Base-by-base conservation (phyloP, 2,113 vertebrate species). In the Scopus umbretta region DNA sequence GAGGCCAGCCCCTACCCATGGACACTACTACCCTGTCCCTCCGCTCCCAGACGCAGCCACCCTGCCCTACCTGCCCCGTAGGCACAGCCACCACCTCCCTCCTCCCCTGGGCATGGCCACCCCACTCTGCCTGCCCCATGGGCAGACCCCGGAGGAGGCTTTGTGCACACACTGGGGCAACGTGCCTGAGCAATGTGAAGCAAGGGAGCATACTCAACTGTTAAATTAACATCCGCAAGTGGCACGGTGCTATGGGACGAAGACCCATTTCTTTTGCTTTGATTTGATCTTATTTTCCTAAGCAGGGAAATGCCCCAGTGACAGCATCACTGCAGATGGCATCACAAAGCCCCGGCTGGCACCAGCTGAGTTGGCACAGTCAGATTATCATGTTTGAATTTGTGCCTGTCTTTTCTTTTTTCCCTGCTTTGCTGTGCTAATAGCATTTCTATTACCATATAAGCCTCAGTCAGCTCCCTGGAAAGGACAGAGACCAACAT, bases 281-380 rank as follows among this genome's bases (percentile, higher is more conserved):
- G 78, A 94, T 92, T 94, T 93, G 79, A 90, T 95, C 92, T 83
- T 85, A 53, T 91, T 93, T 94, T 92, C 71, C 56, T 72, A 80
- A 91, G 90, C 91, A 90, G 94, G 55, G 91, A 94, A 95, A 83
- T 96, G 86, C 94, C 91, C 84, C 84, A 89, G 91, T 91, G 96
- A 86, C 94, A 95, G 67, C 53, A 86, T 88, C 8, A 0, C 74
- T 89, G 90, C 97, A 97, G 95, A 97, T 97, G 97, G 96, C 92
- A 96, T 75, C 92, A 96, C 83, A 97, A 96, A 97, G 96, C 76
- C 88, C 80, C 0, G 45, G 92, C 90, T 96, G 95, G 93, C 92
- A 95, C 94, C 94, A 95, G 92, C 86, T 94, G 95, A 93, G 92
- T 50, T 95, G 95, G 96, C 92, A 90, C 78, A 65, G 86, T 61